Percentiles rank a stretch among this genome's conserved stretches.
These are phyloP conservation scores for Drosophila monieri DNA, from an alignment of 2,888 invertebrate species.

Conservation along the genomic window DNA sequence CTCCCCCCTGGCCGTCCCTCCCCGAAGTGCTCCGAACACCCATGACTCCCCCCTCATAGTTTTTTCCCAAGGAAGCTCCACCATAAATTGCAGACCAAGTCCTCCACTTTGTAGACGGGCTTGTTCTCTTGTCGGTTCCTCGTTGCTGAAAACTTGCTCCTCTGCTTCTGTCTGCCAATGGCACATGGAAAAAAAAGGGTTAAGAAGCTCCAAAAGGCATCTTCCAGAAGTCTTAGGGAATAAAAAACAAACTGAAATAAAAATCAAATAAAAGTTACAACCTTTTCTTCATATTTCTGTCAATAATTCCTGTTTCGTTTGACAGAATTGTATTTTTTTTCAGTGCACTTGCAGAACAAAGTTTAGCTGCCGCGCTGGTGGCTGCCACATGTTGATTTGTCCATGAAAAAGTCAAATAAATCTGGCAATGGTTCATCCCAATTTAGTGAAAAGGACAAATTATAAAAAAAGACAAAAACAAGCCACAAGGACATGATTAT, in stretches of 20 bases:
- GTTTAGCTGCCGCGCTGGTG: conserved; percentile 9
- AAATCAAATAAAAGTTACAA: too few relatives aligned
- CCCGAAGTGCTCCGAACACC: background rate
- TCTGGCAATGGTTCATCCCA: conserved; percentile 32
- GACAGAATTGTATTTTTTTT: too few relatives aligned
- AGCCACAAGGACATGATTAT: background rate
- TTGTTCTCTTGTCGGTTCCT: conserved; percentile 28
- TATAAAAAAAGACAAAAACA: background rate
- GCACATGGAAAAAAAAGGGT: background rate
- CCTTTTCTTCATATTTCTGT: background rate
- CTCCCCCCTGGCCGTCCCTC: background rate
- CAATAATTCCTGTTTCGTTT: too few relatives aligned
- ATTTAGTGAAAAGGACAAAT: conserved; percentile 2
- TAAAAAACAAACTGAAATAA: too few relatives aligned
- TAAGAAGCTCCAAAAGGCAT: conserved; percentile 1
- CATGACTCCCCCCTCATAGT: background rate
- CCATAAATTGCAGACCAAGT: conserved; percentile 42
- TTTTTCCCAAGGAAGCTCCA: conserved; percentile 25
- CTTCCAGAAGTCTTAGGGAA: too few relatives aligned
- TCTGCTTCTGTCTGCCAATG: conserved; percentile 17
- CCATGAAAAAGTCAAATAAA: conserved; percentile 37
- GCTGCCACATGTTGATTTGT: conserved; percentile 45
- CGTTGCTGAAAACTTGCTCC: conserved; percentile 38
- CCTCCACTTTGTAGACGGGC: conserved; percentile 43
- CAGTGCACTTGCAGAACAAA: conserved; percentile 4